These are phyloP conservation scores for Dendrocincla tyrannina DNA, from an alignment of 2,797 vertebrate species.

Conservation along the genomic window DNA sequence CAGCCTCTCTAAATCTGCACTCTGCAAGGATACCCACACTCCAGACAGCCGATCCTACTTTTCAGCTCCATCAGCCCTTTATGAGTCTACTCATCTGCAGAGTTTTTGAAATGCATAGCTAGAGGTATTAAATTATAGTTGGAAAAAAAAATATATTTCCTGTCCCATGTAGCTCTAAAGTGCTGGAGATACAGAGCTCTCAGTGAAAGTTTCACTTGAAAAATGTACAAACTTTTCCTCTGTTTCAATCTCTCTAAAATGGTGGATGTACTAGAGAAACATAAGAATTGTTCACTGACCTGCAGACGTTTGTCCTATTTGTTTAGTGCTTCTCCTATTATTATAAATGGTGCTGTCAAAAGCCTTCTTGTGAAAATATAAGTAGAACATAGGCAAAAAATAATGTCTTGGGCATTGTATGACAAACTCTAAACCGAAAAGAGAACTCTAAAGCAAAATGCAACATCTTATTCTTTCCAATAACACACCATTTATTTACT, in stretches of 20 bases:
- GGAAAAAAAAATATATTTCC: background rate
- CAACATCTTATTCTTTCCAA: background rate
- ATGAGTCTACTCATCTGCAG: background rate
- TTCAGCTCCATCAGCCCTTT: background rate
- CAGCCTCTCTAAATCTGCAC: background rate
- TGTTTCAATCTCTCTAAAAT: background rate
- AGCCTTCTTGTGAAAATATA: background rate
- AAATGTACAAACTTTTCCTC: background rate
- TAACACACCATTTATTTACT: background rate
- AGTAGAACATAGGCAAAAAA: background rate
- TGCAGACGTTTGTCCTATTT: background rate
- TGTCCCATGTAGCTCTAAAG: background rate
- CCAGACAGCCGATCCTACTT: background rate
- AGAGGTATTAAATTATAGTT: background rate
- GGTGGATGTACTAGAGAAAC: background rate
- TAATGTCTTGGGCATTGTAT: background rate
- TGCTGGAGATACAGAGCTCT: background rate
- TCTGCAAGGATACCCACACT: conserved; percentile 11
- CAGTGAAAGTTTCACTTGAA: background rate
- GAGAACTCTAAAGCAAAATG: background rate
- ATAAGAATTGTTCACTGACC: background rate
- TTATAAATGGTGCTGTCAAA: background rate
- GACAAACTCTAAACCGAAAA: background rate
- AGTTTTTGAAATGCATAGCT: background rate
- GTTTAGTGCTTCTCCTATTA: background rate